A percentile compares a stretch with the other conserved stretches of the same genome.
phyloP scores from a whole-genome alignment of 2,797 vertebrate species.

The Gambusia yucatana region DNA sequence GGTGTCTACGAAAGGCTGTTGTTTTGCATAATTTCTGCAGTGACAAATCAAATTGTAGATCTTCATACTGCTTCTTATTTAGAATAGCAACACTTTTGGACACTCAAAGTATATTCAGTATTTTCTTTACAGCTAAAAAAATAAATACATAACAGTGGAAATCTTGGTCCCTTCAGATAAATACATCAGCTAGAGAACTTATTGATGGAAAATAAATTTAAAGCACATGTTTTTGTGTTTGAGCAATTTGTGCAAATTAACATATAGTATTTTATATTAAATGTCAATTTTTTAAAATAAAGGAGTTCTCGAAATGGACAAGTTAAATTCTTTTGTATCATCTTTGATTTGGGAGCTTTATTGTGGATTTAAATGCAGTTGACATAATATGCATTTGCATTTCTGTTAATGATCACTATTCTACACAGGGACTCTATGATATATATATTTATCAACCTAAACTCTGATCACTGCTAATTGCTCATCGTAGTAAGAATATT shows the following conservation, averaged over 20 bases:
- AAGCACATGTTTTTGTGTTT: not conserved
- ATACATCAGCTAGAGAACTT: not conserved
- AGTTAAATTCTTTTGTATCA: not conserved
- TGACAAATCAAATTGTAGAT: constrained; percentile 17
- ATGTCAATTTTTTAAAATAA: not conserved
- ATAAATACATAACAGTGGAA: not conserved
- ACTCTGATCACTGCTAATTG: not conserved
- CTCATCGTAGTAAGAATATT: too few species aligned
- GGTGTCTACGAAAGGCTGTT: not conserved
- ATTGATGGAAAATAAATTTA: not conserved
- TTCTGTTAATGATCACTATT: not conserved
- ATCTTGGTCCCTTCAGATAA: not conserved
- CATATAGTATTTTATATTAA: not conserved
- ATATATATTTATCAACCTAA: not conserved
- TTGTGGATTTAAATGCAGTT: not conserved
- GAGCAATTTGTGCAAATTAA: not conserved
- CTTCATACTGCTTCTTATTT: not conserved
- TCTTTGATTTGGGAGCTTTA: not conserved
- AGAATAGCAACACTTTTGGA: not conserved
- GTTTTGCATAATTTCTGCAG: not conserved
- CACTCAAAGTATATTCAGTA: not conserved
- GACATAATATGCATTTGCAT: not conserved
- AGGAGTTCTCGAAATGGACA: not conserved
- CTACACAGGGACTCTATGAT: not conserved
- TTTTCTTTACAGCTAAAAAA: not conserved